These are phyloP conservation scores for Orthosia incerta DNA, from an alignment of 2,888 invertebrate species.

Conservation along the genomic window DNA sequence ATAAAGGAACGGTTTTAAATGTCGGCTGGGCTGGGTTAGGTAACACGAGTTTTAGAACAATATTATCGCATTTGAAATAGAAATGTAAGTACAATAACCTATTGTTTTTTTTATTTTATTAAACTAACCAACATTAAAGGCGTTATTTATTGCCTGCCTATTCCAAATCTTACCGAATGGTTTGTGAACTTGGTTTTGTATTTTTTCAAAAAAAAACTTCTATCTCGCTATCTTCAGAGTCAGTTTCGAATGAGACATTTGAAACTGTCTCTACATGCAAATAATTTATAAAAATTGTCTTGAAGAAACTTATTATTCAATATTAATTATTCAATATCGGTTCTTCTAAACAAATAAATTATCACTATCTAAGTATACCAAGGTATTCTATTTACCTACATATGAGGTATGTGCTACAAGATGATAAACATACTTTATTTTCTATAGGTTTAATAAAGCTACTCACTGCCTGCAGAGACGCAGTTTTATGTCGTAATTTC, in stretches of 20 bases:
- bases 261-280: not conserved
- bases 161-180: not conserved
- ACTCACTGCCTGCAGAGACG: not conserved
- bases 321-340: not conserved
- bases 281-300: not conserved
- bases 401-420: not conserved
- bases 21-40: not conserved
- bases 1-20: not conserved
- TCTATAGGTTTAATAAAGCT: constrained; percentile 13
- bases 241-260: not conserved
- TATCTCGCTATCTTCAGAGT: not conserved
- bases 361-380: not conserved
- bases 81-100: not conserved
- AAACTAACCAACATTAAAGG: not conserved
- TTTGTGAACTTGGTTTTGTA: not conserved
- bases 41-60: not conserved
- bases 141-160: not conserved
- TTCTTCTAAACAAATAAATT: not conserved
- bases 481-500: constrained; percentile 49
- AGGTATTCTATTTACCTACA: not conserved
- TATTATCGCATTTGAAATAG: not conserved
- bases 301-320: not conserved
- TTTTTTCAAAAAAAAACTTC: not conserved
- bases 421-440: constrained; percentile 9
- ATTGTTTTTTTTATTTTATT: not conserved